Evolutionary conservation across 2,113 vertebrate genomes (phyloP).

Genomic region (Piprites chloris): DNA sequence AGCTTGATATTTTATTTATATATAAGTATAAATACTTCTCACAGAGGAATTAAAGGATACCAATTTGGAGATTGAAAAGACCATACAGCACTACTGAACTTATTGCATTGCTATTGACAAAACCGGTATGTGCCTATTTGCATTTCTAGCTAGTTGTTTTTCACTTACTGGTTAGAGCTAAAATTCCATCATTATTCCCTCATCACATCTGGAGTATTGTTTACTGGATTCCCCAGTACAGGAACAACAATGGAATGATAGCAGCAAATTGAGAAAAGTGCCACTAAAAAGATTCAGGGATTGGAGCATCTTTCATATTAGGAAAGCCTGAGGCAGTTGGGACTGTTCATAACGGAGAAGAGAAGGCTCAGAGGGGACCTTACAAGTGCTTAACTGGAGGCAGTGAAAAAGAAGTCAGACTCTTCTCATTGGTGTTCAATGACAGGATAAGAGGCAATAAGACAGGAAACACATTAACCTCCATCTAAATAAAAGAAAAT

Average conservation of each 20-base stretch:
- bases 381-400: neutral
- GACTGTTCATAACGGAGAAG: neutral
- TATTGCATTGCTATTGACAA: neutral
- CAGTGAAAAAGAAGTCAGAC: neutral
- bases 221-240: neutral
- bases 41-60: neutral
- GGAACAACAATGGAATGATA: neutral
- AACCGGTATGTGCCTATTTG: neutral
- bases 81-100: neutral
- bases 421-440: neutral
- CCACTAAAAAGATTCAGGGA: neutral
- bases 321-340: neutral
- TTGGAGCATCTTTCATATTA: neutral
- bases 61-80: neutral
- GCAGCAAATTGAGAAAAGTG: neutral
- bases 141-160: neutral
- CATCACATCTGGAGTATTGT: neutral
- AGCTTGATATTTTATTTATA: neutral
- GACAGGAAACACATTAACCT: neutral
- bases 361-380: neutral
- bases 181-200: neutral
- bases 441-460: neutral
- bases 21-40: neutral
- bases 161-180: neutral
- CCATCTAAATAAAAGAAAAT: neutral